Percentiles rank a stretch among this genome's conserved stretches.
phyloP scores from a whole-genome alignment of 1,140 invertebrate species.

The Drosophila nigromelanica region DNA sequence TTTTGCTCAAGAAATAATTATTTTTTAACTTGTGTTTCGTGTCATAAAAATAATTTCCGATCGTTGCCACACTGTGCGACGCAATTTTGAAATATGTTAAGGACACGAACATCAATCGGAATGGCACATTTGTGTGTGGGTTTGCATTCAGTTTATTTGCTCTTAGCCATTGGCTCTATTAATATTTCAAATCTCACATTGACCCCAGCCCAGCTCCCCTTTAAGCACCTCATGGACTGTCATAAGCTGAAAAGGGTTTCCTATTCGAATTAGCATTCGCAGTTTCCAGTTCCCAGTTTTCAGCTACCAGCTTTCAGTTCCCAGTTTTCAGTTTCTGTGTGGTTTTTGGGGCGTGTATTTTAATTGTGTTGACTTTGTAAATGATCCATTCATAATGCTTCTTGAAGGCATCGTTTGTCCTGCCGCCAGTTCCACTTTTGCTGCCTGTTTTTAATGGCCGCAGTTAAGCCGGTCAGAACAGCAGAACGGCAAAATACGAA shows the following conservation, averaged over 20 bases:
- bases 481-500: slow-evolving; percentile 34
- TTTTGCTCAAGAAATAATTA: no score
- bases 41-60: no score
- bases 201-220: not conserved
- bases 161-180: slow-evolving; percentile 34
- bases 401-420: slow-evolving; percentile 55
- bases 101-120: slow-evolving; percentile 60
- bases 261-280: slow-evolving; percentile 40
- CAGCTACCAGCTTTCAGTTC: not conserved
- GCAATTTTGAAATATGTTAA: slow-evolving; percentile 46
- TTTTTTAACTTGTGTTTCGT: no score
- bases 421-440: slow-evolving; percentile 7
- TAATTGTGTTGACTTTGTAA: slow-evolving; percentile 80
- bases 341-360: slow-evolving; percentile 58
- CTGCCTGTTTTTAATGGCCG: slow-evolving; percentile 58
- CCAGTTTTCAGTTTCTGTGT: slow-evolving; percentile 20
- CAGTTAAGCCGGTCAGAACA: slow-evolving; percentile 47
- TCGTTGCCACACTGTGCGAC: slow-evolving; percentile 4
- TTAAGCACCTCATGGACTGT: not conserved
- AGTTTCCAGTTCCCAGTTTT: not conserved
- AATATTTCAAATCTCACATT: slow-evolving; percentile 50
- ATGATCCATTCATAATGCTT: slow-evolving; percentile 75
- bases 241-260: slow-evolving; percentile 28
- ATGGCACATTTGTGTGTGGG: slow-evolving; percentile 29
- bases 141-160: slow-evolving; percentile 18